phyloP scores from a whole-genome alignment of 2,888 invertebrate species.

The Melolontha melolontha region DNA sequence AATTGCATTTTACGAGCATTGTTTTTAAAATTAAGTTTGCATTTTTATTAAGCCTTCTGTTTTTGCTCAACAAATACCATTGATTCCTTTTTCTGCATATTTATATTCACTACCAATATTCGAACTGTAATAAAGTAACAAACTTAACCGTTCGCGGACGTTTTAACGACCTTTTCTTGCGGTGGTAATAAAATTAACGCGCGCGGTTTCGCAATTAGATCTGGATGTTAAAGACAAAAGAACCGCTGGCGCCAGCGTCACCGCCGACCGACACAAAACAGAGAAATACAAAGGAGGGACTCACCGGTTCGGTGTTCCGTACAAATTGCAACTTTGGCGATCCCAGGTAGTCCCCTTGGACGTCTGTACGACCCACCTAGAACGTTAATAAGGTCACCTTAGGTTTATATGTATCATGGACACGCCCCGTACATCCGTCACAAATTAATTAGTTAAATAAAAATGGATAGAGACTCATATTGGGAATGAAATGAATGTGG shows the following conservation, averaged over 20 bases:
- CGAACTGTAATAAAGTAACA: too few species aligned
- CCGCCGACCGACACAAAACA: conserved; percentile 18
- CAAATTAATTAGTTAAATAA: conserved; percentile 24
- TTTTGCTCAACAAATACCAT: too few species aligned
- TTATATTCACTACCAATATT: too few species aligned
- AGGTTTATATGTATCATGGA: not conserved
- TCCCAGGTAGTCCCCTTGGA: conserved; percentile 18
- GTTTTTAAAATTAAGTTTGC: too few species aligned
- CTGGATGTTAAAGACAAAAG: conserved; percentile 38
- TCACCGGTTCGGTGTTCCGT: conserved; percentile 3
- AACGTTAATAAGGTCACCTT: conserved; percentile 36
- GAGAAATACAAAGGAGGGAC: conserved; percentile 32
- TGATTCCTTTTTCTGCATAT: too few species aligned
- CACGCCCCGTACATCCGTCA: conserved; percentile 30
- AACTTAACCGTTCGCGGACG: not conserved
- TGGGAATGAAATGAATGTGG: conserved; percentile 26
- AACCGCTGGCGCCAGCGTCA: conserved; percentile 41
- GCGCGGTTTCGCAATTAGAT: conserved; percentile 34
- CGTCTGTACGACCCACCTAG: not conserved
- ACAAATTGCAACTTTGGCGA: conserved; percentile 36
- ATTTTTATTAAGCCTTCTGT: too few species aligned
- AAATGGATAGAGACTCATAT: conserved; percentile 18
- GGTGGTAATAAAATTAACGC: conserved; percentile 29
- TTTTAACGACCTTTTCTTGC: conserved; percentile 19
- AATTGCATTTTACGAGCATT: too few species aligned